Conservation (phyloP, 2,113 vertebrate species). For the Hystrix brachyura region DNA sequence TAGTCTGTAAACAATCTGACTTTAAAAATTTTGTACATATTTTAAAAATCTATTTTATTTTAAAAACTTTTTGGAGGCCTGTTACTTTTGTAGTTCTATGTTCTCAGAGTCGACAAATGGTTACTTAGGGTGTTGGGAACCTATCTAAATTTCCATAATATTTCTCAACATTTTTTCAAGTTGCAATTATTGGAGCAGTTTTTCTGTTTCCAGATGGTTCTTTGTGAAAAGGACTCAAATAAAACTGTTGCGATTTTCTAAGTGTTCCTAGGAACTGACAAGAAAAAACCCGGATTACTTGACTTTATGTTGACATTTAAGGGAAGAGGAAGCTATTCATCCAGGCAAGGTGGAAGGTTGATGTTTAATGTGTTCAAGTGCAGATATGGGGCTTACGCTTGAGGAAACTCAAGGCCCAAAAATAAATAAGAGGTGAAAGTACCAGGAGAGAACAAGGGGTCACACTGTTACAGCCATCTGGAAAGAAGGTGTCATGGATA, state of each 20-base stretch:
- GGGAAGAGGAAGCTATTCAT: not conserved
- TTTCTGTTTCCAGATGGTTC: slow-evolving; percentile 21
- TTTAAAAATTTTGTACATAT: not conserved
- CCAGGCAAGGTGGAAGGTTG: not conserved
- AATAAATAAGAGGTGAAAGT: not conserved
- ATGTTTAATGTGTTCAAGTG: slow-evolving; percentile 37
- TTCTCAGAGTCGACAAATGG: not conserved
- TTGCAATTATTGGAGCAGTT: slow-evolving; percentile 30
- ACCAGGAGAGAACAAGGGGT: not conserved
- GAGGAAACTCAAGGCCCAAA: not conserved
- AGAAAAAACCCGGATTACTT: slow-evolving; percentile 46
- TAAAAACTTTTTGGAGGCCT: not conserved
- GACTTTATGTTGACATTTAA: slow-evolving; percentile 55
- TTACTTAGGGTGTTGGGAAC: not conserved
- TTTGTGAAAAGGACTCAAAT: not conserved
- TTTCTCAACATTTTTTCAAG: not conserved
- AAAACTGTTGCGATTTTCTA: slow-evolving; percentile 31
- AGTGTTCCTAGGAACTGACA: slow-evolving; percentile 22
- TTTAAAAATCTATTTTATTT: not conserved
- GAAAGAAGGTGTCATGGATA: not conserved
- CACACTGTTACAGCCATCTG: not conserved
- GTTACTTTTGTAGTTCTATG: not conserved
- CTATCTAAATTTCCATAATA: not conserved
- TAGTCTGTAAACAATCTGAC: not conserved
- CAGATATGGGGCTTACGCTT: not conserved